phyloP scores from a whole-genome alignment of 2,888 invertebrate species.

The Noctua janthe region DNA sequence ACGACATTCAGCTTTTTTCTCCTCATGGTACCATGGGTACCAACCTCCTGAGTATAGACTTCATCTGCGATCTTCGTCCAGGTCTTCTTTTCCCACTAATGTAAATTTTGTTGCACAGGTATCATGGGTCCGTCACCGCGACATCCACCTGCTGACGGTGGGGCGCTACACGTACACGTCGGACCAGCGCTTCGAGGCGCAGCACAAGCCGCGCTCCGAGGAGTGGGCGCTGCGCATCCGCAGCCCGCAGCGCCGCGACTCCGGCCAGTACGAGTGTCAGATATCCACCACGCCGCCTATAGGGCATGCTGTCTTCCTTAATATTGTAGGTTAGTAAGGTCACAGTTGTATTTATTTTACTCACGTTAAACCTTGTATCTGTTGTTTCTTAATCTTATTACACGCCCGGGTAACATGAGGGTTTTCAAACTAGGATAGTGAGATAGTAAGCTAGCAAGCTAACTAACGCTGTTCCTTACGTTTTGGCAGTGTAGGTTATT shows the following conservation, averaged over 20 bases:
- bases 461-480: no score
- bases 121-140: constrained; percentile 97
- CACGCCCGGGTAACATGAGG: neutral
- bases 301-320: constrained; percentile 95
- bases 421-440: neutral
- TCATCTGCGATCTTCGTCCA: neutral
- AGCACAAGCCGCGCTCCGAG: constrained; percentile 96
- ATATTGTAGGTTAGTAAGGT: constrained; percentile 94
- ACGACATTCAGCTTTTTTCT: neutral
- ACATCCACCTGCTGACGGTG: constrained; percentile 97
- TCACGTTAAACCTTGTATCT: no score
- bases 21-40: neutral
- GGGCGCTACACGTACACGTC: constrained; percentile 97
- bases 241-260: constrained; percentile 94
- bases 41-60: neutral
- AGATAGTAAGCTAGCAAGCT: neutral
- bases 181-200: constrained; percentile 95
- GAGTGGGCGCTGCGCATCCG: constrained; percentile 95
- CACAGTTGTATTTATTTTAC: neutral
- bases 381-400: neutral
- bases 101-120: constrained; percentile 90
- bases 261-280: constrained; percentile 97
- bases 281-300: constrained; percentile 97
- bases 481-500: no score
- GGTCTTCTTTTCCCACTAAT: neutral